Conservation (phyloP, 1,140 invertebrate species). For the Ditylenchus dipsaci region DNA sequence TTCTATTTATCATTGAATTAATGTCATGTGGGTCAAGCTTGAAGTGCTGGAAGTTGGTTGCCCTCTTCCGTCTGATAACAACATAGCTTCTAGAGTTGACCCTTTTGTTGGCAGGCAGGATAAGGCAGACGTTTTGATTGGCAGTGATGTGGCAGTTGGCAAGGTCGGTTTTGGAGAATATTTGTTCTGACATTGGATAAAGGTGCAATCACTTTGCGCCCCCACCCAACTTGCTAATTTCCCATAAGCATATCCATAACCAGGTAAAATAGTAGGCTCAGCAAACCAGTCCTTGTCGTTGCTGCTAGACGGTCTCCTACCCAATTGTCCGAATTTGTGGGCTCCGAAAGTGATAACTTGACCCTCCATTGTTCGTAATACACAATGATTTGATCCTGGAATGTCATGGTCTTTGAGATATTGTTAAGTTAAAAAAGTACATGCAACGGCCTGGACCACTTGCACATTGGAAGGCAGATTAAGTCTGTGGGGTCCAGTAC, state of each 20-base stretch:
- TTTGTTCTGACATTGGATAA: slow-evolving; percentile 84
- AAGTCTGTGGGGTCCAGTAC: slow-evolving; percentile 59
- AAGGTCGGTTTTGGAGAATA: slow-evolving; percentile 70
- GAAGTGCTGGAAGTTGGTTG: not conserved
- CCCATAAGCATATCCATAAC: slow-evolving; percentile 66
- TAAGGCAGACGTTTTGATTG: not conserved
- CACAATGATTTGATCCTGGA: slow-evolving; percentile 86
- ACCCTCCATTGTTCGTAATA: slow-evolving; percentile 79
- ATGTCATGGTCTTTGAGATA: too few species aligned
- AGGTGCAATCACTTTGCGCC: slow-evolving; percentile 88
- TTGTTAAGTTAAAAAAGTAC: not conserved
- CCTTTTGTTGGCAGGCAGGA: not conserved
- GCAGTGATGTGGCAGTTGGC: slow-evolving; percentile 45
- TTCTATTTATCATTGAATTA: too few species aligned
- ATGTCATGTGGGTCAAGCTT: not conserved
- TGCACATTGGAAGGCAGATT: slow-evolving; percentile 66
- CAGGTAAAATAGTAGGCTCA: slow-evolving; percentile 73
- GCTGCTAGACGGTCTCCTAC: slow-evolving; percentile 63
- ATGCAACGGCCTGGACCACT: slow-evolving; percentile 71
- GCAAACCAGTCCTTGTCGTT: slow-evolving; percentile 70
- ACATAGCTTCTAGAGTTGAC: not conserved
- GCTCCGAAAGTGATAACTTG: slow-evolving; percentile 88
- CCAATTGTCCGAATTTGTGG: slow-evolving; percentile 84
- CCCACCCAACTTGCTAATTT: slow-evolving; percentile 85
- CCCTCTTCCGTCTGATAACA: not conserved